Evolutionary conservation across 2,888 invertebrate species (phyloP), one percentile per base, ranked within the genome.

Genomic region (Ellobium chinense): DNA sequence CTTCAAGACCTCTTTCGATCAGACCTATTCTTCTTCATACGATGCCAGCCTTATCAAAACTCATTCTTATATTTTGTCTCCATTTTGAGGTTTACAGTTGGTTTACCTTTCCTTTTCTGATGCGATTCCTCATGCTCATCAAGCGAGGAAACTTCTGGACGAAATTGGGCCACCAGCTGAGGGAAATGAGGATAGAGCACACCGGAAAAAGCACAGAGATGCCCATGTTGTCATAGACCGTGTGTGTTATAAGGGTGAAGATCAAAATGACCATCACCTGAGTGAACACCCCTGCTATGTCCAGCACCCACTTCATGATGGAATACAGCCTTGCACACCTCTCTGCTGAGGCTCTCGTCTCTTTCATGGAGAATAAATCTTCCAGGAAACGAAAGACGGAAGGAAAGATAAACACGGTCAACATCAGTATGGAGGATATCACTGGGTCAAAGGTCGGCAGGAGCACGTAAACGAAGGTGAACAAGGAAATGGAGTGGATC

Each of bases 121-220:
- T 78, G 0, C 34, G 27, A 1, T 29, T 29, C 7, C 68, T 37
- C 18, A 81, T 18, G n/a, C 24, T n/a, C 9, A 36, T 27, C 62
- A 82, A 68, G 18, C 27, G 24, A 0, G 66, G 66, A 46, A 77
- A 84, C 83, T 65, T 85, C 66, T 63, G 85, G 0, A 98, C 97
- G 91, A 97, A 99, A 93, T 99, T 99, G 93, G 99, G 99, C 99
- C 99, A 99, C 98, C 98, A 99, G 34, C 97, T 97, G 56, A 97
- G 94, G 0, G 99, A 99, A 83, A 97, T 96, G 88, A 98, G 95
- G 76, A 97, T 93, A 60, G 97, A 95, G 0, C 97, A 94, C 0
- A 97, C 94, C 0, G 98, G 97, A 87, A 98, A 96, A 7, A 80
- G 31, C 1, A 78, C 39, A 97, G 97, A 34, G 97, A 88, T 72